Evolutionary conservation across 1,140 invertebrate genomes (phyloP).

Genomic region (Bombus terrestris): DNA sequence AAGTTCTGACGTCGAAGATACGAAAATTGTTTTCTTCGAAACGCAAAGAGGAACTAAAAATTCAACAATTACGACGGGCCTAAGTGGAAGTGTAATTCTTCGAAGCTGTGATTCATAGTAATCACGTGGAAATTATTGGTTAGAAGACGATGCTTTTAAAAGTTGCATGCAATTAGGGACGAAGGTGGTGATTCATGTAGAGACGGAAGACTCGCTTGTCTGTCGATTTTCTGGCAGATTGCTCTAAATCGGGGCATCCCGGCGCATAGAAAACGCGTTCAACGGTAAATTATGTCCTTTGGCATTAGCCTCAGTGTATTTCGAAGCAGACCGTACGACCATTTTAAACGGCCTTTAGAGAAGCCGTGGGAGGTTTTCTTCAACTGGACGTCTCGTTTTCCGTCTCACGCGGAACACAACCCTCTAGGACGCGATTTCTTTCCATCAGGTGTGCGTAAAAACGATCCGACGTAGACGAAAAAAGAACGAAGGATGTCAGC

Average conservation of each 20-base stretch:
- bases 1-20: too few relatives aligned
- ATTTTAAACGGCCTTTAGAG: constrained; percentile 56
- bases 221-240: constrained; percentile 56
- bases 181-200: neutral
- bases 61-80: neutral
- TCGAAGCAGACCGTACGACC: constrained; percentile 37
- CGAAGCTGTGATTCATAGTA: neutral
- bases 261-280: constrained; percentile 32
- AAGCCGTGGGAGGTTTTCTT: constrained; percentile 23
- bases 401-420: neutral
- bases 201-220: constrained; percentile 13
- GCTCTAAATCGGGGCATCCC: constrained; percentile 32
- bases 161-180: neutral
- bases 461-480: neutral
- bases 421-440: neutral
- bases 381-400: constrained; percentile 4
- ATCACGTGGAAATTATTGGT: neutral
- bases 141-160: neutral
- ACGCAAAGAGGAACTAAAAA: too few relatives aligned
- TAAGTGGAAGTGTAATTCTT: neutral
- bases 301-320: constrained; percentile 59
- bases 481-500: neutral
- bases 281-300: constrained; percentile 56
- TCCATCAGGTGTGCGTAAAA: neutral
- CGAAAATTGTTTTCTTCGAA: too few relatives aligned